Conservation (phyloP, 2,797 vertebrate genomes). For the Novumbra hubbsi region DNA sequence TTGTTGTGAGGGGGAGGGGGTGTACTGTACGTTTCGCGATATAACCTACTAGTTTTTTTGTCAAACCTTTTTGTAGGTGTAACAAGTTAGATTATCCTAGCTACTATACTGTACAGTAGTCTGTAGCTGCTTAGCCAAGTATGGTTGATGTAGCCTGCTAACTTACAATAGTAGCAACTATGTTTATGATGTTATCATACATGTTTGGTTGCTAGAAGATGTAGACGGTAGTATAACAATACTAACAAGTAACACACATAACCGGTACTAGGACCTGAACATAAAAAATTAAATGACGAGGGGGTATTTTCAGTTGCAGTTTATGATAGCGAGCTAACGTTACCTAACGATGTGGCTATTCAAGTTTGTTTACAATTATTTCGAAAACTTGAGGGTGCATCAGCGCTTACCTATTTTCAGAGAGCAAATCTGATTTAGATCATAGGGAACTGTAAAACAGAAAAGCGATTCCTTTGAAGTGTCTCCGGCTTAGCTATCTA, state of each 20-base stretch:
- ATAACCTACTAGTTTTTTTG: too few relatives aligned
- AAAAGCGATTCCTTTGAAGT: neutral
- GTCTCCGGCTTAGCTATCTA: neutral
- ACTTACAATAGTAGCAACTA: neutral
- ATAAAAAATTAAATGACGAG: neutral
- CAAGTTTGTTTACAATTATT: neutral
- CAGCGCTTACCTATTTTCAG: constrained; percentile 1
- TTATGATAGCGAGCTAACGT: neutral
- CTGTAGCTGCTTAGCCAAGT: too few relatives aligned
- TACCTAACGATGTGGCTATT: neutral
- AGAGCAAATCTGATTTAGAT: neutral
- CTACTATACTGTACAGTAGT: too few relatives aligned
- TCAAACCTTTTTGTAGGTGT: too few relatives aligned
- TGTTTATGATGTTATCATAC: neutral
- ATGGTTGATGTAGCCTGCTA: too few relatives aligned
- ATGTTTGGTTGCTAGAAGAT: neutral
- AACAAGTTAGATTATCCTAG: too few relatives aligned
- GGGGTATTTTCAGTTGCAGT: neutral
- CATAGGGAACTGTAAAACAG: neutral
- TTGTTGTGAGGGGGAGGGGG: too few relatives aligned
- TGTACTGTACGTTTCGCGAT: too few relatives aligned
- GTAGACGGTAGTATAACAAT: neutral
- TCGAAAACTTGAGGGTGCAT: neutral
- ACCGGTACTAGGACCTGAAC: neutral
- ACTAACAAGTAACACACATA: neutral